Base-by-base conservation (phyloP, 2,888 invertebrate genomes). In the Thumatha senex region DNA sequence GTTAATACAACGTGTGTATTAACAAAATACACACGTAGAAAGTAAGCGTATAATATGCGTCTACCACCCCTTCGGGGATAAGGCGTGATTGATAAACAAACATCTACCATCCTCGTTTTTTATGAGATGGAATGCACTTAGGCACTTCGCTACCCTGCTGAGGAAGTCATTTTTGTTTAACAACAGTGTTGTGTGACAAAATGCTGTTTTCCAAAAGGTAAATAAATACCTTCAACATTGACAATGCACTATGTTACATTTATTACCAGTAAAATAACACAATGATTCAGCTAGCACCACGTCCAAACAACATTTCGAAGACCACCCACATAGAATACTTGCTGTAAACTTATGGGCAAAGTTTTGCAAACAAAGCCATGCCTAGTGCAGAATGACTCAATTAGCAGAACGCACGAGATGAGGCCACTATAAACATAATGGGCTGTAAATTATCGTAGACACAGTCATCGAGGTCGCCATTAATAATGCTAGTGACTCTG, bases 361-460 rank as follows among this genome's bases (percentile, higher is more conserved):
- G 80, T 86, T 88, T 89, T 82, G 88, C 89, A 87, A 89, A 89
- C 89, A 89, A 89, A 87, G 75, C 80, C 74, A 65, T 74, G 71
- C 63, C 58, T 75, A 80, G 86, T 82, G 81, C 84, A 85, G 80
- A 83, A 89, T 85, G 88, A 81, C 89, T 89, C 89, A 88, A 89
- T 89, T 89, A 89, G 85, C 74, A 77, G 78, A 74, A 82, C 75
- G 79, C 72, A 73, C 67, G 58, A 82, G 84, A 84, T 86, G 82
- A 82, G 62, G 67, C 62, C 72, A 70, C 71, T 24, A 24, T 24
- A 5, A 61, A 69, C 76, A 87, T 87, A 89, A 87, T 87, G 67
- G 82, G 67, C 71, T 72, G 81, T 86, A 85, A 86, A 87, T 84
- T 82, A 75, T 71, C 69, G 63, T 72, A 67, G 66, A 64, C 46